Conservation (phyloP, 1,140 invertebrate genomes). For the Solenopsis invicta region DNA sequence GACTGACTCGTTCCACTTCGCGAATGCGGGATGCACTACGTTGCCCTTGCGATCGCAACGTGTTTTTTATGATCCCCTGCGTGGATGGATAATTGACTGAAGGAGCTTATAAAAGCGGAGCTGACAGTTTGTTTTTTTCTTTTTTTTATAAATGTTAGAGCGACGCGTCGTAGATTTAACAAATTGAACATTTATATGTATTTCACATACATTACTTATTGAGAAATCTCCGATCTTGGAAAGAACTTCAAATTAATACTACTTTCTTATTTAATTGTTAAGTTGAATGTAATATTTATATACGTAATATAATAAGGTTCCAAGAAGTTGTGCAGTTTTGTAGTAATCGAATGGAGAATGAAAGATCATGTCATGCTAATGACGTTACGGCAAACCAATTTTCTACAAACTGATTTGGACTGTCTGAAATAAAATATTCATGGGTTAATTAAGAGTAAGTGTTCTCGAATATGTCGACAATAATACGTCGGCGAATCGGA, state of each 20-base stretch:
- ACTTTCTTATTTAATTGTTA: background rate
- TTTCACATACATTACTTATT: background rate
- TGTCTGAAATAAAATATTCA: slow-evolving; percentile 50
- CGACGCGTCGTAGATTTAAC: background rate
- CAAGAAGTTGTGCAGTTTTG: background rate
- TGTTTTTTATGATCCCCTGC: background rate
- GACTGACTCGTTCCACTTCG: slow-evolving; percentile 57
- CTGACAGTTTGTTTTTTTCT: background rate
- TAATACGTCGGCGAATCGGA: slow-evolving; percentile 37
- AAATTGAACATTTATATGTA: background rate
- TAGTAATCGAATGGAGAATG: slow-evolving; percentile 35
- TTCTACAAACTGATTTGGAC: slow-evolving; percentile 41
- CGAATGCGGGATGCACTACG: background rate
- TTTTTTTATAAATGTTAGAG: background rate
- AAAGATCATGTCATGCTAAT: slow-evolving; percentile 48
- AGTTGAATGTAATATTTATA: slow-evolving; percentile 11
- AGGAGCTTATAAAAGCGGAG: background rate
- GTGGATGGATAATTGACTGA: background rate
- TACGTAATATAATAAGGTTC: background rate
- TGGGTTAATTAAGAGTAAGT: slow-evolving; percentile 34
- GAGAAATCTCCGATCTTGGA: background rate
- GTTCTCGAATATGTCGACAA: slow-evolving; percentile 48
- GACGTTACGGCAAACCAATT: slow-evolving; percentile 42
- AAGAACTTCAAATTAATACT: background rate
- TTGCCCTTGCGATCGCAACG: background rate